Base-by-base conservation (phyloP, 2,113 vertebrate species). In the Spermophilus dauricus region DNA sequence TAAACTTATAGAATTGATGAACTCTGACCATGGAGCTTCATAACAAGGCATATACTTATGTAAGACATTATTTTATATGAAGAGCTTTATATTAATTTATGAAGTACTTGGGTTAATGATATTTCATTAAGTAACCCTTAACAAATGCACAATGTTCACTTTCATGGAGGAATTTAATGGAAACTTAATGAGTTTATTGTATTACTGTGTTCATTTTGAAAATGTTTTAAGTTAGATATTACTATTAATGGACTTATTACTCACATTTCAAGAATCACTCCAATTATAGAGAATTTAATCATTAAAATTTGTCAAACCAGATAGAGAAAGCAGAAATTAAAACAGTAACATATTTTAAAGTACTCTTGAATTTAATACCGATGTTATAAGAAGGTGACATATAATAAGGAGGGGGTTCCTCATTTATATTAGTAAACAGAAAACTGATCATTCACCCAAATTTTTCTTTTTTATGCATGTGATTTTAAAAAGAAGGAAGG, bases 51-150 rank as follows among this genome's bases (percentile, higher is more conserved):
- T 72, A 45, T 53, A 75, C 18, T 84, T 96, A 84, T 80, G 69
- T 76, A 95, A 94, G 84, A 91, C 83, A 77, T 63, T 80, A 95
- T 93, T 91, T 90, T 96, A 22, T 92, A 93, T 97, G 92, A 91
- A 97, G 97, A 86, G 58, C 17, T 58, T 34, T 39, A 51, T 91
- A 89, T 97, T 98, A 98, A 98, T 98, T 98, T 97, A 93, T 97
- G 70, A 97, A 96, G 86, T 90, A 97, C 81, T 98, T 96, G 92
- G 53, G 48, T 97, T 98, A 97, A 95, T 94, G 42, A 91, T 70
- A 77, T 94, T 92, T 98, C 97, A 98, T 98, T 97, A 97, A 97
- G 92, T 94, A 91, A 93, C 83, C 32, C 67, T 98, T 98, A 89
- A 97, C 94, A 96, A 97, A 97, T 97, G 48, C 18, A 70, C 97